Conservation (phyloP, 1,140 invertebrate genomes). For the Euura saliciscinereae region DNA sequence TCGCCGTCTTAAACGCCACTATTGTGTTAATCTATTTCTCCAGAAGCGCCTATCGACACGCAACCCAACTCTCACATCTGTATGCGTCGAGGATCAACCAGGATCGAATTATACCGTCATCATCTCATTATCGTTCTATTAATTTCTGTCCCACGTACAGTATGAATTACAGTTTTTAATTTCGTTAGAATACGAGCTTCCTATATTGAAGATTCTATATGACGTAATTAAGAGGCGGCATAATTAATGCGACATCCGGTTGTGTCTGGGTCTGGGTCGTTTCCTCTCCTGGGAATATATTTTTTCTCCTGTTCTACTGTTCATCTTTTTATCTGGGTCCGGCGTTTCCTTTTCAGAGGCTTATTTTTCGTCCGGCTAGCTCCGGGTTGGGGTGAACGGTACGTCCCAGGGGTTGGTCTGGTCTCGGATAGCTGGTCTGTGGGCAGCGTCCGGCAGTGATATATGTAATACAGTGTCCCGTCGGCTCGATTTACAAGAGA, state of each 20-base stretch:
- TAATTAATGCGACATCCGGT: no score
- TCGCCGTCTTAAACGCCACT: neutral
- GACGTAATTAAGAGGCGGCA: no score
- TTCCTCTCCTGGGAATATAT: no score
- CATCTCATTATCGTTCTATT: no score
- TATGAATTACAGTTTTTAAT: no score
- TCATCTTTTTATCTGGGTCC: neutral
- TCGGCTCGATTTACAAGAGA: conserved; percentile 30
- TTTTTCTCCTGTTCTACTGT: no score
- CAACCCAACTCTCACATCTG: neutral
- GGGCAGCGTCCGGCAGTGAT: conserved; percentile 28
- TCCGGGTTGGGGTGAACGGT: neutral
- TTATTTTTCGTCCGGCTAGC: neutral
- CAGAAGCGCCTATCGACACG: neutral
- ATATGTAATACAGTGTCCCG: conserved; percentile 33
- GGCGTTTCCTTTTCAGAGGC: neutral
- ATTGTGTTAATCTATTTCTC: neutral
- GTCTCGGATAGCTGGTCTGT: conserved; percentile 14
- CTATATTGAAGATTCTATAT: no score
- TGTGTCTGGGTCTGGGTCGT: no score
- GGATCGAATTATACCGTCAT: no score
- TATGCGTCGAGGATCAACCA: neutral
- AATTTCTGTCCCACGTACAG: no score
- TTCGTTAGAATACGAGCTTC: no score
- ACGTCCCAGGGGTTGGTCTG: neutral